phyloP scores from a whole-genome alignment of 2,797 vertebrate genomes.

The Knipowitschia caucasica region DNA sequence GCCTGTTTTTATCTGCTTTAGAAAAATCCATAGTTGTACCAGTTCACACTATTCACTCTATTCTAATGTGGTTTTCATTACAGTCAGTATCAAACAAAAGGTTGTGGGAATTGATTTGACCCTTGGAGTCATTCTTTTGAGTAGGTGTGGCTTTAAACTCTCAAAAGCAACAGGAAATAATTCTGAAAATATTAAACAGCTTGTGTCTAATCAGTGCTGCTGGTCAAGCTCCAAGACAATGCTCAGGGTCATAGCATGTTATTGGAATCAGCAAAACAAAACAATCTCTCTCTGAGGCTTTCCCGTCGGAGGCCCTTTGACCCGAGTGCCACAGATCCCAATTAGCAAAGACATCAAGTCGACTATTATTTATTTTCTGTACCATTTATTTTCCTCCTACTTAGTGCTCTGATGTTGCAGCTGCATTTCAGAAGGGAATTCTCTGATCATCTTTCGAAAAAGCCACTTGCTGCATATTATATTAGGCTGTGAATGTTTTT shows the following conservation, averaged over 20 bases:
- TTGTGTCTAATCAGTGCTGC: not conserved
- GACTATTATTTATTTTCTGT: constrained; percentile 66
- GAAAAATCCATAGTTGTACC: not conserved
- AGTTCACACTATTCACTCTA: not conserved
- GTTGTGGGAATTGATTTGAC: not conserved
- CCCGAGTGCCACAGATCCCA: constrained; percentile 58
- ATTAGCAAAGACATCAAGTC: constrained; percentile 70
- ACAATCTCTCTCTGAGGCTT: constrained; percentile 16
- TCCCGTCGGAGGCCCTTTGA: constrained; percentile 46
- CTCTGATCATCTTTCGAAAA: constrained; percentile 65
- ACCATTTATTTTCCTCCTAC: constrained; percentile 69
- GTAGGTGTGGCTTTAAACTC: not conserved
- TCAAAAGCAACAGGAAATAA: not conserved
- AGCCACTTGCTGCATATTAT: constrained; percentile 58
- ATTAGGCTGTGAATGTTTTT: constrained; percentile 62
- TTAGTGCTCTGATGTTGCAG: constrained; percentile 61
- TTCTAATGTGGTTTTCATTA: not conserved
- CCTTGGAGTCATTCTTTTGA: not conserved
- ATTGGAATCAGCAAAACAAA: constrained; percentile 18
- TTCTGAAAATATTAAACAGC: not conserved
- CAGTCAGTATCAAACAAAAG: not conserved
- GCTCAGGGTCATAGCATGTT: constrained; percentile 5
- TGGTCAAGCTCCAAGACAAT: not conserved
- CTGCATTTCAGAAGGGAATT: constrained; percentile 64
- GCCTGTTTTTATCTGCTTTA: not conserved